Percentiles rank a stretch among this genome's conserved stretches.
Evolutionary conservation across 2,113 vertebrate species (phyloP).

Genomic region (Leucosticte australis): DNA sequence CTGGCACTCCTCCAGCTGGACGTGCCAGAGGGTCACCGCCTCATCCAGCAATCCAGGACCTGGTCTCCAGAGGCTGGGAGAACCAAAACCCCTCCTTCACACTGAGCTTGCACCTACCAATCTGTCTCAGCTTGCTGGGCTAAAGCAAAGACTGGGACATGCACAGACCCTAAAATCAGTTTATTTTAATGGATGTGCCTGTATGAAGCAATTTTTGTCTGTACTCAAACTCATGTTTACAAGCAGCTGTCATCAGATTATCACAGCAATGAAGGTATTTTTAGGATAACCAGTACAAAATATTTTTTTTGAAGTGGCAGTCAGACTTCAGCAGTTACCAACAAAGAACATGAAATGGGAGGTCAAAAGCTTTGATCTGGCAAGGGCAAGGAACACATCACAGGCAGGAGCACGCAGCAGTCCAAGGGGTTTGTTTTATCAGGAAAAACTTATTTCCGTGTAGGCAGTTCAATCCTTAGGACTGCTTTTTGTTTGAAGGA

Average conservation of each 20-base stretch:
- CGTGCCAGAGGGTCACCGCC: background rate
- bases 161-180: background rate
- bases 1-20: background rate
- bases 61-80: background rate
- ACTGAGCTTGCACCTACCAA: background rate
- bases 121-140: background rate
- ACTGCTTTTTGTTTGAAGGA: constrained; percentile 42
- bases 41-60: background rate
- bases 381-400: constrained; percentile 14
- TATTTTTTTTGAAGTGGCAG: background rate
- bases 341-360: background rate
- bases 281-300: background rate
- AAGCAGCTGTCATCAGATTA: background rate
- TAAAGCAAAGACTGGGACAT: background rate
- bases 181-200: background rate
- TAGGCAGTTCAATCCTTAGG: constrained; percentile 1
- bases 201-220: background rate
- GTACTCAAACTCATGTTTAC: background rate
- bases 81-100: background rate
- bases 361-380: constrained; percentile 48
- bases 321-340: constrained; percentile 9
- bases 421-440: constrained; percentile 44
- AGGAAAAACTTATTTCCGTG: background rate
- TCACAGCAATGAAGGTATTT: background rate
- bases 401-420: background rate